phyloP scores from a whole-genome alignment of 2,888 invertebrate genomes.

The Drosophila nigricruria region DNA sequence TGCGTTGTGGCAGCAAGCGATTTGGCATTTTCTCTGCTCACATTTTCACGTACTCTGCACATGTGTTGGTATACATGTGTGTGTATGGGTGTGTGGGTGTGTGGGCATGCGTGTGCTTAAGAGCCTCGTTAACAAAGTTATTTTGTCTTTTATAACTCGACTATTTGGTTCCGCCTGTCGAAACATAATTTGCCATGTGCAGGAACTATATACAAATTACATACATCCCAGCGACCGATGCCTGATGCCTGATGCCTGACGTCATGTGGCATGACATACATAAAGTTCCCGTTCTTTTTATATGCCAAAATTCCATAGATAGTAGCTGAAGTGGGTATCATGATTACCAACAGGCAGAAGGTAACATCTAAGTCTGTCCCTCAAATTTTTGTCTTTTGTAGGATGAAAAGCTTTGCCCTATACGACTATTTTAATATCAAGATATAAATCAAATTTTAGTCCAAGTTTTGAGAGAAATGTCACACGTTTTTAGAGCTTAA shows the following conservation, averaged over 20 bases:
- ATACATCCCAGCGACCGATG: constrained; percentile 52
- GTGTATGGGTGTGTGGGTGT: constrained; percentile 9
- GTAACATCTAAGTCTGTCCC: background rate
- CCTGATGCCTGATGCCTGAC: constrained; percentile 61
- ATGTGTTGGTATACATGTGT: constrained; percentile 8
- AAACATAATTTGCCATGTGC: constrained; percentile 77
- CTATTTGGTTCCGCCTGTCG: constrained; percentile 63
- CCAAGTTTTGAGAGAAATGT: background rate
- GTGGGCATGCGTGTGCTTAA: constrained; percentile 66
- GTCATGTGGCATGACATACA: constrained; percentile 66
- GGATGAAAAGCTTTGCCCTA: too few relatives aligned
- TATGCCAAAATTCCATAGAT: background rate
- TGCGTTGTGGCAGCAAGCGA: constrained; percentile 34
- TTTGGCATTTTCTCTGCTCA: constrained; percentile 64
- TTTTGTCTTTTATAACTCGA: constrained; percentile 76
- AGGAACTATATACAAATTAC: constrained; percentile 52
- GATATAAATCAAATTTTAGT: too few relatives aligned
- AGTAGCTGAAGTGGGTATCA: background rate
- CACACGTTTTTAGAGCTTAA: too few relatives aligned
- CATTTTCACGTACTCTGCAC: constrained; percentile 61
- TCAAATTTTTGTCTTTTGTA: too few relatives aligned
- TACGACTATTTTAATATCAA: too few relatives aligned
- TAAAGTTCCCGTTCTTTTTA: constrained; percentile 9
- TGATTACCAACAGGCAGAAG: background rate
- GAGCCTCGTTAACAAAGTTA: constrained; percentile 80